A percentile compares a stretch with the other conserved stretches of the same genome.
Conservation (phyloP, 2,113 vertebrate species). For the Salvelinus fontinalis region DNA sequence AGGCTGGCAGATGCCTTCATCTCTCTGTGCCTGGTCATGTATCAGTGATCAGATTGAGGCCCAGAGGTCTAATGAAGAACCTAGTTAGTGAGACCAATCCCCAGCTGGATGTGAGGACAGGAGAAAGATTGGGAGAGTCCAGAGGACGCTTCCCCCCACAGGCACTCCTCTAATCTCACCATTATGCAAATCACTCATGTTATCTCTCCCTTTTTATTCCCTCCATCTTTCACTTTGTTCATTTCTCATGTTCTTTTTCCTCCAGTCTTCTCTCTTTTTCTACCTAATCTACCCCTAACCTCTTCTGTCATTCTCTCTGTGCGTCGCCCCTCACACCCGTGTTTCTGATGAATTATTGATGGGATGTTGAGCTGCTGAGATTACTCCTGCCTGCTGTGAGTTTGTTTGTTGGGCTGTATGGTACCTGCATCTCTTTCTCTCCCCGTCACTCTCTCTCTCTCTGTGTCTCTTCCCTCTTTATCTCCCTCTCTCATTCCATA, state of each 20-base stretch:
- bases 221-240: conserved; percentile 41
- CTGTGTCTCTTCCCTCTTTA: too few species aligned
- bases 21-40: conserved; percentile 19
- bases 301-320: conserved; percentile 28
- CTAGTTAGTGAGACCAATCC: conserved; percentile 33
- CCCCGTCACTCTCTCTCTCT: too few species aligned
- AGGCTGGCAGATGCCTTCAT: neutral
- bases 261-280: neutral
- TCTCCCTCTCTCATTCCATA: too few species aligned
- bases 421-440: too few species aligned
- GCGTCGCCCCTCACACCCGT: conserved; percentile 52
- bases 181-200: conserved; percentile 41
- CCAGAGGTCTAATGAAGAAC: conserved; percentile 58
- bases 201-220: conserved; percentile 26
- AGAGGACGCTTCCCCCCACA: conserved; percentile 33
- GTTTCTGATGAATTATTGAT: conserved; percentile 72
- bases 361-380: conserved; percentile 62
- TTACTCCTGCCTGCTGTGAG: conserved; percentile 46
- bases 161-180: conserved; percentile 38
- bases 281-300: neutral
- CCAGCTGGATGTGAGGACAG: conserved; percentile 51
- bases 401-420: conserved; percentile 52
- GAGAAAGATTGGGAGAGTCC: conserved; percentile 47
- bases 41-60: conserved; percentile 41
- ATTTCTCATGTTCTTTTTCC: conserved; percentile 20